These are phyloP conservation scores for Triplophysa bombifrons DNA, from an alignment of 2,797 vertebrate species.

Conservation along the genomic window DNA sequence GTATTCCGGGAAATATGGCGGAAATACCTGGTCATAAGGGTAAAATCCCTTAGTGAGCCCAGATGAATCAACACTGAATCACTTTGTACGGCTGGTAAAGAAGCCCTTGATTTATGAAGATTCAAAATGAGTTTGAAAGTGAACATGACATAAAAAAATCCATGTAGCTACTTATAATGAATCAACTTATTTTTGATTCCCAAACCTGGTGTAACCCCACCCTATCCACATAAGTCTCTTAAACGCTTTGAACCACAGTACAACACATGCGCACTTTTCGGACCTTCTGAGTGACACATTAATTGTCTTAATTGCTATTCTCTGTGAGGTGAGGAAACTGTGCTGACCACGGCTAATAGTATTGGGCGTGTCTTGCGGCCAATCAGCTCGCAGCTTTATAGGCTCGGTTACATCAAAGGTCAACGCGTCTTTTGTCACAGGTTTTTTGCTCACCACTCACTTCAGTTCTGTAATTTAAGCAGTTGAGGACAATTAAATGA, in stretches of 20 bases:
- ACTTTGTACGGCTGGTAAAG: conserved; percentile 20
- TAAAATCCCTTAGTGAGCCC: conserved; percentile 19
- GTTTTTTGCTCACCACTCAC: conserved; percentile 53
- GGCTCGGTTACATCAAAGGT: conserved; percentile 67
- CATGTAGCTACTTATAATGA: too few species aligned
- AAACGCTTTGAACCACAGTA: background rate
- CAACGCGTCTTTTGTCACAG: conserved; percentile 59
- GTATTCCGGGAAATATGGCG: conserved; percentile 69
- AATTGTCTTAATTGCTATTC: conserved; percentile 19
- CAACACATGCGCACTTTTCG: background rate
- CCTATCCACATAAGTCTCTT: too few species aligned
- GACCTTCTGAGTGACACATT: background rate
- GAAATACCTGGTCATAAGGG: conserved; percentile 63
- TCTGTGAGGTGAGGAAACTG: conserved; percentile 20
- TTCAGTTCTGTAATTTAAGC: conserved; percentile 64
- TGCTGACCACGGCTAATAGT: conserved; percentile 11
- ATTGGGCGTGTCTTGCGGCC: conserved; percentile 35
- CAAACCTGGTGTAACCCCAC: too few species aligned
- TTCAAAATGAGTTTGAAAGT: conserved; percentile 7
- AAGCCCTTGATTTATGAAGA: conserved; percentile 22
- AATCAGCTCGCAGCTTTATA: conserved; percentile 49
- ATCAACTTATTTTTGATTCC: too few species aligned
- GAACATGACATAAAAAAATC: background rate
- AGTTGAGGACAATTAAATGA: conserved; percentile 49
- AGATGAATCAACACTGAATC: conserved; percentile 18